These are phyloP conservation scores for Orbicella faveolata DNA, from an alignment of 64 coral and sea anemone species.

Conservation along the genomic window DNA sequence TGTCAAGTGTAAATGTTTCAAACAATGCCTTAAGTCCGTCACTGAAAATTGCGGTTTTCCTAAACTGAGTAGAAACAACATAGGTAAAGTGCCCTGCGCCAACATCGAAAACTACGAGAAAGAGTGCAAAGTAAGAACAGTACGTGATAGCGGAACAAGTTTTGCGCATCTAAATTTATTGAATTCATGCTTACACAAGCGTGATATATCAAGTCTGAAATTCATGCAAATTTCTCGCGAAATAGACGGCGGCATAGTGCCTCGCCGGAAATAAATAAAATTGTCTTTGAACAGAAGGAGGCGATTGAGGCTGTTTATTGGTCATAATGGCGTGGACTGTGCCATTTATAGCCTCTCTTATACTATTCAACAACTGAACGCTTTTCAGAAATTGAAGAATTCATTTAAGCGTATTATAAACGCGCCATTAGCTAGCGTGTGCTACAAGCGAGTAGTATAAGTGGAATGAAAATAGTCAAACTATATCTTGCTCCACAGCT, in stretches of 20 bases:
- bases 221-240: slow-evolving; percentile 43
- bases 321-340: slow-evolving; percentile 20
- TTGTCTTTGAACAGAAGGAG: slow-evolving; percentile 31
- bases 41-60: not conserved
- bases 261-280: slow-evolving; percentile 54
- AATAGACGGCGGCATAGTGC: slow-evolving; percentile 27
- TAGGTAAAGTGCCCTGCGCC: not conserved
- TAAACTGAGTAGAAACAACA: not conserved
- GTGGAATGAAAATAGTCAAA: not conserved
- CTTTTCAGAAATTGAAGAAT: not conserved
- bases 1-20: slow-evolving; percentile 30
- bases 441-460: not conserved
- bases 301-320: slow-evolving; percentile 9
- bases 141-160: slow-evolving; percentile 35
- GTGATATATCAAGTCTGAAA: slow-evolving; percentile 44
- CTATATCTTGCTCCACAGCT: not conserved
- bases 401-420: not conserved
- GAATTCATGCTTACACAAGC: slow-evolving; percentile 32
- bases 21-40: not conserved
- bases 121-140: not conserved
- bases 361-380: not conserved
- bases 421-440: not conserved
- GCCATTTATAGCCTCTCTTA: slow-evolving; percentile 18
- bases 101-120: not conserved
- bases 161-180: slow-evolving; percentile 29